These are phyloP conservation scores for Intellagama lesueurii DNA, from an alignment of 2,797 vertebrate species.

Conservation along the genomic window DNA sequence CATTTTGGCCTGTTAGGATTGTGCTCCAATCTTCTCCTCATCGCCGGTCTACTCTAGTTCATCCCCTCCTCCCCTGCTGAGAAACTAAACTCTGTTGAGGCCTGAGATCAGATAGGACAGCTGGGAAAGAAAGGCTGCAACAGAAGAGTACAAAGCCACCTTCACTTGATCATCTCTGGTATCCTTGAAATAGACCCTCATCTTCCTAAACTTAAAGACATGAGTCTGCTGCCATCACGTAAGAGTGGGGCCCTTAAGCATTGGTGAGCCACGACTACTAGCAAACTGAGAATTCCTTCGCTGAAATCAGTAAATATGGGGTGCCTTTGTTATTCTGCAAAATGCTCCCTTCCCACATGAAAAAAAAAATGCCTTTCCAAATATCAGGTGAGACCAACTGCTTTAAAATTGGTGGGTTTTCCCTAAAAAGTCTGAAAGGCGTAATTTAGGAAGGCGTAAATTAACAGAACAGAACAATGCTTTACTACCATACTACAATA, in stretches of 20 bases:
- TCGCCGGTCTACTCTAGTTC: not conserved
- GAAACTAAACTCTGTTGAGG: not conserved
- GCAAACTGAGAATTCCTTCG: not conserved
- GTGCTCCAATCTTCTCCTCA: not conserved
- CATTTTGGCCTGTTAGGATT: no score
- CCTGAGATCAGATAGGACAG: not conserved
- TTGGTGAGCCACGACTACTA: not conserved
- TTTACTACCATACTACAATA: not conserved
- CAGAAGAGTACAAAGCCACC: not conserved
- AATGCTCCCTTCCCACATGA: not conserved
- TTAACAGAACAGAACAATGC: not conserved
- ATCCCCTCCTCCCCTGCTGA: not conserved
- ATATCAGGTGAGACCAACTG: not conserved
- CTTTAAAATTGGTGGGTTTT: not conserved
- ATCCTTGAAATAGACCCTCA: not conserved
- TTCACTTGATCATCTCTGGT: not conserved
- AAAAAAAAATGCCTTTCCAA: not conserved
- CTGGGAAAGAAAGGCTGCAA: not conserved
- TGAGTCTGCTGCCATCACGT: not conserved
- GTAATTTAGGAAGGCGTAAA: not conserved
- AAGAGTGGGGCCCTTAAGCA: not conserved
- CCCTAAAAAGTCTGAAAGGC: not conserved
- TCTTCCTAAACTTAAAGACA: not conserved
- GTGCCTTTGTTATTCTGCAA: not conserved
- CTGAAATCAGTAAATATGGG: not conserved